These are phyloP conservation scores for Perognathus longimembris DNA, from an alignment of 2,113 vertebrate species.

Conservation along the genomic window DNA sequence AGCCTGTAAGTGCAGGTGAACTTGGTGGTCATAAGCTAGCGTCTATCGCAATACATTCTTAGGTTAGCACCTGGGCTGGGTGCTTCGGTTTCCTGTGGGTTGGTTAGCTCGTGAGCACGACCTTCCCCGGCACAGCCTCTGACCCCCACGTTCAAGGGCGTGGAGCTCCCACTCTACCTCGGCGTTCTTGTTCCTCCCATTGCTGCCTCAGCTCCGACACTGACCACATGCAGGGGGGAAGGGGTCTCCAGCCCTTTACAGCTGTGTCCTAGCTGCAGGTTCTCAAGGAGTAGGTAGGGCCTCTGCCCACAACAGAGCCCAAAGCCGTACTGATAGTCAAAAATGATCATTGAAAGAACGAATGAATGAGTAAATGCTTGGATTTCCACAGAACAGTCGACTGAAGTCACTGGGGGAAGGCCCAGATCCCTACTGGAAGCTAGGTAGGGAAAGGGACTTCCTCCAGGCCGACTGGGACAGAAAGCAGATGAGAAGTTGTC, in stretches of 20 bases:
- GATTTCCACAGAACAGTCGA: fast-evolving
- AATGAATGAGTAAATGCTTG: background rate
- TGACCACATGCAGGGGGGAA: background rate
- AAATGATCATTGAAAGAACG: no score
- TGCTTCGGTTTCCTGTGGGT: background rate
- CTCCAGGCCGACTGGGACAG: no score
- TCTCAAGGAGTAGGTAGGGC: background rate
- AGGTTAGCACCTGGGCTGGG: background rate
- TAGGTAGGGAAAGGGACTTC: background rate
- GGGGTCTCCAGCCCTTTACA: no score
- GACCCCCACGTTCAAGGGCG: fast-evolving
- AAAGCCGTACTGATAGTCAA: background rate
- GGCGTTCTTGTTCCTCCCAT: background rate
- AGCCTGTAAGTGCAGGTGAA: background rate
- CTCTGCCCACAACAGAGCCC: background rate
- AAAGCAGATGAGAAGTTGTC: no score
- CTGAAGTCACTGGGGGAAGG: background rate
- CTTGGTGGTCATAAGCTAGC: background rate
- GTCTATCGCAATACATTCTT: background rate
- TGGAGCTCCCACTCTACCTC: background rate
- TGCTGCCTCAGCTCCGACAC: background rate
- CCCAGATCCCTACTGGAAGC: background rate
- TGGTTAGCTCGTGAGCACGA: background rate
- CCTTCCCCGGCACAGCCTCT: background rate
- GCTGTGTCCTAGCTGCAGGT: background rate